phyloP scores from a whole-genome alignment of 1,140 invertebrate genomes.

The Hyles euphorbiae region DNA sequence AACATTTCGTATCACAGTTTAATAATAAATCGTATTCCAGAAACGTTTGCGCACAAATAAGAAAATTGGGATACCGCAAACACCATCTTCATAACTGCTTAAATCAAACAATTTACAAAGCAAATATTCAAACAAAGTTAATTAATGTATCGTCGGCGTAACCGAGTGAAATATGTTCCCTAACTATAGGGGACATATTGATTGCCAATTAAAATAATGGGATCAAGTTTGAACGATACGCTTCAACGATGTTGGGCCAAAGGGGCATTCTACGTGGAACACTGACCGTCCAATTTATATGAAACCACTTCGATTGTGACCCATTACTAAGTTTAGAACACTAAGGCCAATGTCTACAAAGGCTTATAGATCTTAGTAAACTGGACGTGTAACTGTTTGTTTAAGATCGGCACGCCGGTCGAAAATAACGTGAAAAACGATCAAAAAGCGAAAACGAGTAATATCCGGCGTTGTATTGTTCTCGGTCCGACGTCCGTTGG shows the following conservation, averaged over 20 bases:
- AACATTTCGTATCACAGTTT: too few relatives aligned
- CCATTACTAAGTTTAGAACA: slow-evolving; percentile 13
- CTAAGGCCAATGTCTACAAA: slow-evolving; percentile 1
- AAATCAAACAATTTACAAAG: slow-evolving; percentile 63
- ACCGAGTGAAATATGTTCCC: slow-evolving; percentile 20
- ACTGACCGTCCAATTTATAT: slow-evolving; percentile 23
- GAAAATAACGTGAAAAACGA: slow-evolving; percentile 58
- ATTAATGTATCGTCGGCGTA: slow-evolving; percentile 54
- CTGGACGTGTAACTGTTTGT: slow-evolving; percentile 37
- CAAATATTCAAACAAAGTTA: slow-evolving; percentile 67
- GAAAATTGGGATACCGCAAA: slow-evolving; percentile 37
- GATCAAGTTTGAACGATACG: slow-evolving; percentile 47
- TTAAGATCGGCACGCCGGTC: slow-evolving; percentile 28
- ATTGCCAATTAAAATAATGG: slow-evolving; percentile 63
- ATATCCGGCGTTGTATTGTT: slow-evolving; percentile 67
- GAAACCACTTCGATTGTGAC: slow-evolving; percentile 11
- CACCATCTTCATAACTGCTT: slow-evolving; percentile 55
- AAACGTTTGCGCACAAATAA: slow-evolving; percentile 16
- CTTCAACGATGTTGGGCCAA: slow-evolving; percentile 27
- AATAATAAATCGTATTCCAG: too few relatives aligned
- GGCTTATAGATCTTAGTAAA: slow-evolving; percentile 18
- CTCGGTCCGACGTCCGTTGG: slow-evolving; percentile 36
- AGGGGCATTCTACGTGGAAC: slow-evolving; percentile 42
- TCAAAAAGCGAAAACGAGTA: slow-evolving; percentile 63
- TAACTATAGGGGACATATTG: slow-evolving; percentile 56